Base-by-base conservation (phyloP, 2,113 vertebrate genomes). In the Neofelis nebulosa region DNA sequence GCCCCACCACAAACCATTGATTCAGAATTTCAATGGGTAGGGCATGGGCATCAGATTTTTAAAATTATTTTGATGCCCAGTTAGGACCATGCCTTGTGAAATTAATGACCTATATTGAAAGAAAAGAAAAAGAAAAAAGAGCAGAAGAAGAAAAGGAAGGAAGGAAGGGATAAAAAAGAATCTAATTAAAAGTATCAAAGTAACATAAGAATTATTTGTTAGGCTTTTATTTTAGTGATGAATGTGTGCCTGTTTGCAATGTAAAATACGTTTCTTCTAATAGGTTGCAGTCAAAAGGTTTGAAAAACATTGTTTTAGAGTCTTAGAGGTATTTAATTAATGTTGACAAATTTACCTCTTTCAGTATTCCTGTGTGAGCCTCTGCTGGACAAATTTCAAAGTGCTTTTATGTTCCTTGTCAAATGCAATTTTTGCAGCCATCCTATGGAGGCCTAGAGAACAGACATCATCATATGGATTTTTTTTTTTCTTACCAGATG, bases 211-310 rank as follows among this genome's bases (percentile, higher is more conserved):
- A 61, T 85, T 80, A 21, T 79, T 94, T 76, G 25, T 65, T 36
- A 36, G 68, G 29, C 38, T 96, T 95, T 82, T 79, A 18, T 61
- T 85, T 79, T 87, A 90, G 57, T 92, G 76, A 50, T 87, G 45
- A 61, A 13, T 52, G 1, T 71, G 52, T 92, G 29, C 31, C 27
- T 66, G 19, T n/a, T 76, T 61, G 50, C 36, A 45, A 38, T 82
- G 14, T 88, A 69, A 89, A 95, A 33, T 45, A 36, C 45, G 5
- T 92, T 89, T 94, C 55, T 96, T 92, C 45, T 41, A 66, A 66
- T 81, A 52, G 7, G 12, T 14, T 90, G 1, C 31, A 57, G 50
- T 81, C 4, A 10, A 65, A 93, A 52, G 41, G 31, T 80, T 91
- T 55, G 36, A 57, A 91, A 91, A 90, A 33, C 3, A 66, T 65